Evolutionary conservation across 23 tunicate species (phyloP).

Genomic region (Ascidia mentula): DNA sequence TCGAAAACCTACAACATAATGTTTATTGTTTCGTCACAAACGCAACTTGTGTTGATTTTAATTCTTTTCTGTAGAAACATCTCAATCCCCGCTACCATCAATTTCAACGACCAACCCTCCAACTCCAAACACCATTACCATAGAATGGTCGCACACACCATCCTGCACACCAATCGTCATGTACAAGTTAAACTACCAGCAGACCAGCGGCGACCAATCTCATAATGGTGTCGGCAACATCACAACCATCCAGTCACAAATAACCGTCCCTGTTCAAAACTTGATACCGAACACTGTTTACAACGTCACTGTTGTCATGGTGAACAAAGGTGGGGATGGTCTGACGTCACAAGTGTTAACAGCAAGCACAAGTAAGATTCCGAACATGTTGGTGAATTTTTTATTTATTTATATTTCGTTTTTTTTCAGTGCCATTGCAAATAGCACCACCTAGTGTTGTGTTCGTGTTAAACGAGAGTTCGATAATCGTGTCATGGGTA

Average conservation of each 20-base stretch:
- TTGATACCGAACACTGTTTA: background rate
- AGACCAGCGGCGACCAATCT: background rate
- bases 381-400: too few relatives aligned
- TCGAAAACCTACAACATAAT: too few relatives aligned
- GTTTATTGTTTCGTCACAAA: too few relatives aligned
- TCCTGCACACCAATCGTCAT: background rate
- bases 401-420: too few relatives aligned
- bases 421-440: background rate
- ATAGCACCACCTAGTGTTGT: background rate
- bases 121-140: background rate
- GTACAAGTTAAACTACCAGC: background rate
- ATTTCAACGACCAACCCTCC: background rate
- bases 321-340: background rate
- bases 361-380: background rate
- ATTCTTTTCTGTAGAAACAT: background rate
- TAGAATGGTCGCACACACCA: background rate
- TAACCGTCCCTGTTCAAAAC: background rate
- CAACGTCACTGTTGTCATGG: background rate
- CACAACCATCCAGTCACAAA: background rate
- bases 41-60: too few relatives aligned
- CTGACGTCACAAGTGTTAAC: background rate
- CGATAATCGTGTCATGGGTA: background rate
- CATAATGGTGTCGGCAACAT: background rate
- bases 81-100: background rate
- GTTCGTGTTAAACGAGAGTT: background rate